phyloP scores from a whole-genome alignment of 2,888 invertebrate genomes.

The Acanthopleura granulata region DNA sequence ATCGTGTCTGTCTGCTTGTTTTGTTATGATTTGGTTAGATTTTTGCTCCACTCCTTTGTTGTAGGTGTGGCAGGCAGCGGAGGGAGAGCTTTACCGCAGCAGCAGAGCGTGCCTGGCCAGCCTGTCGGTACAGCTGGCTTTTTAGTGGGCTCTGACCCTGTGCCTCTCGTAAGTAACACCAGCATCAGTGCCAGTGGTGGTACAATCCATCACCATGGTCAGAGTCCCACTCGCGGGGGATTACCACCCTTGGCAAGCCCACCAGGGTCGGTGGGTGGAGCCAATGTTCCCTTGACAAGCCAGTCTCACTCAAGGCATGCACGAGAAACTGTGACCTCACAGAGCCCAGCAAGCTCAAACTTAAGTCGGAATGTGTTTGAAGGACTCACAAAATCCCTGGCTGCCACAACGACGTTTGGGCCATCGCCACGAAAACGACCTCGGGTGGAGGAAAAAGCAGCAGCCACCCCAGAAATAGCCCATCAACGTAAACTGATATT shows the following conservation, averaged over 20 bases:
- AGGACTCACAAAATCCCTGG: constrained; percentile 1
- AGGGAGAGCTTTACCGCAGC: neutral
- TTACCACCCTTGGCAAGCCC: constrained; percentile 51
- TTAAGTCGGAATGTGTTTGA: constrained; percentile 20
- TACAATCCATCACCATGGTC: constrained; percentile 61
- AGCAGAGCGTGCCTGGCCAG: too few species aligned
- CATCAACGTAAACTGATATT: constrained; percentile 54
- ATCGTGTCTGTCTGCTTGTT: too few species aligned
- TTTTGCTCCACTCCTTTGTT: too few species aligned
- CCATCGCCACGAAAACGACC: constrained; percentile 57
- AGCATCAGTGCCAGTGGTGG: constrained; percentile 41
- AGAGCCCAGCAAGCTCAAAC: constrained; percentile 19
- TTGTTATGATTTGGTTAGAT: too few species aligned
- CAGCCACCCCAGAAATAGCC: constrained; percentile 58
- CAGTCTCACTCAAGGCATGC: neutral
- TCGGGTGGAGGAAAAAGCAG: constrained; percentile 62
- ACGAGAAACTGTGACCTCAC: neutral
- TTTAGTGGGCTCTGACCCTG: neutral
- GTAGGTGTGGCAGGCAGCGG: neutral
- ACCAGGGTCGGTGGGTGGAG: constrained; percentile 34
- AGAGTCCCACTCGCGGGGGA: constrained; percentile 44
- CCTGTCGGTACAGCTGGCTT: neutral
- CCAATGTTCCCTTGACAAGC: neutral
- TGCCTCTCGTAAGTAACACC: constrained; percentile 19
- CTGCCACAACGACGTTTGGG: constrained; percentile 25